Base-by-base conservation (phyloP, 37 sponge, comb jelly and placozoan species). In the Hormiphora californensis region DNA sequence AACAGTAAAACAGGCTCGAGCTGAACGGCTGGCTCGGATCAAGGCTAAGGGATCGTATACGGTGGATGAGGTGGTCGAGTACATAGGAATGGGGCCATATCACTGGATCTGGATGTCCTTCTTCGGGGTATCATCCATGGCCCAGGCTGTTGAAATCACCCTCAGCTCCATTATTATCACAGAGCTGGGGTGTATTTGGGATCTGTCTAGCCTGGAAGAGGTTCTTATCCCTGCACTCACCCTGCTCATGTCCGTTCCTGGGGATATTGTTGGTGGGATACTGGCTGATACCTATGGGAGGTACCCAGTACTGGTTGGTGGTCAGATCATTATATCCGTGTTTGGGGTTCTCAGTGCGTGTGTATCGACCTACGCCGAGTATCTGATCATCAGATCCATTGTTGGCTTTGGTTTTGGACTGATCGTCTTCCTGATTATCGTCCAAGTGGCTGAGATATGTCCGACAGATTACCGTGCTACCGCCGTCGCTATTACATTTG, bases 371-470 rank as follows among this genome's bases (percentile, higher is more conserved):
- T 65, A 65, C 67, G 9, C 28, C 9, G 21, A 35, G 15, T 65
- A 65, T 38, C 67, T 65, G 33, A 65, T 33, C 67, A 32, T 65
- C 67, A 30, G 67, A 7, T 34, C 38, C 38, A 36, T 65, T 65
- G 67, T 65, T 4, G 67, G 67, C 31, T 65, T 65, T 31, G 67
- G 67, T 36, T 34, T 65, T 38, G 67, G 67, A 11, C 32, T 65
- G 9, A 38, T 65, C 38, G 67, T 65, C 36, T 36, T 65, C 38
- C 35, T 65, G 67, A 38, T 65, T 1, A 65, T 65, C 33, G 67
- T 65, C 1, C 67, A 65, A 38, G 37, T 65, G 1, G 67, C 67
- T 21, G 67, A 65, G 67, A 32, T 65, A 21, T 65, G 37, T 17
- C 67, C 67, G 5, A 32, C 67, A 30, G 37, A 21, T 33, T 34